Base-by-base conservation (phyloP, 2,797 vertebrate species). In the Spinus olivaceus region DNA sequence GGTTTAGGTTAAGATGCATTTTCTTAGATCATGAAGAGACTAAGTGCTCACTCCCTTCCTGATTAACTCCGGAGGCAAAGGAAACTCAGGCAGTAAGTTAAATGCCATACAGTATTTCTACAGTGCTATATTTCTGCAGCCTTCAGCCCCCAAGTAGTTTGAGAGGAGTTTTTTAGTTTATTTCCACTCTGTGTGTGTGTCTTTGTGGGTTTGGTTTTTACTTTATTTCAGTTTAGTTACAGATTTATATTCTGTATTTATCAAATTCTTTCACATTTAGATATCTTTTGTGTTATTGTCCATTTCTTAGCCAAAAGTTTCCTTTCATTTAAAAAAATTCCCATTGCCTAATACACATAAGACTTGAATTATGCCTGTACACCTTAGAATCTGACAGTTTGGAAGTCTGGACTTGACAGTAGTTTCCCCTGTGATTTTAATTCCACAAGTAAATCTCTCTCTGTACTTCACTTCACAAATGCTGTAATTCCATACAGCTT, bases 331-430 rank as follows among this genome's bases (percentile, higher is more conserved):
- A 20, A 27, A 35, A 32, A 89, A 80, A 10, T 24, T 93, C 82
- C 79, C 66, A 77, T 82, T 88, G 94, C 22, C 78, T 90, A 91
- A 90, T 69, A 65, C 60, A 39, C 2, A 2, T 5, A 71, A 94
- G 74, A 79, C 54, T 94, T 96, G 66, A 84, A 59, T 74, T 81
- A 81, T 91, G 86, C 80, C 50, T 5, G 32, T 79, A 95, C 95
- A 90, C 74, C 81, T 63, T n/a, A 14, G 32, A 61, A 94, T 60
- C 46, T 92, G 79, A 77, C 33, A 57, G 27, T 86, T 91, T 90
- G 61, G 35, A 79, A 82, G 14, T 1, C 1, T 35, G 79, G 78
- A 86, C 71, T 80, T 2, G 56, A 69, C 50, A 90, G 90, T 41
- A 59, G 56, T 71, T 96, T 93, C 88, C 90, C 65, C 81, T 59